Percentiles rank a stretch among this genome's conserved stretches.
phyloP scores from a whole-genome alignment of 2,797 vertebrate species.

The Neostethus bicornis region DNA sequence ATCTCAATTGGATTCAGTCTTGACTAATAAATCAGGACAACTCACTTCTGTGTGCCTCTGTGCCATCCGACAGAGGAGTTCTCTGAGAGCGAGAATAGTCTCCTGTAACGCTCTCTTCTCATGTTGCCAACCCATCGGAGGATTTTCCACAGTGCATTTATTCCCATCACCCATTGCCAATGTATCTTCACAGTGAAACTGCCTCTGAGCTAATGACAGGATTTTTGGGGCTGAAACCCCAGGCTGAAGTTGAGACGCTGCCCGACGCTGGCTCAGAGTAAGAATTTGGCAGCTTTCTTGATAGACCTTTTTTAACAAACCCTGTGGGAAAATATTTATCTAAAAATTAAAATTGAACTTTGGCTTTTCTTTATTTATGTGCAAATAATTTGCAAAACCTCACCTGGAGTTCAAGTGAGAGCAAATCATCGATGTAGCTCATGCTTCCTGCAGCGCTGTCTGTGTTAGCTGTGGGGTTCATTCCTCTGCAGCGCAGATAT shows the following conservation, averaged over 20 bases:
- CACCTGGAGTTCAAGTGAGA: constrained; percentile 90
- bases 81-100: constrained; percentile 84
- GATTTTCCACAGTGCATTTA: constrained; percentile 31
- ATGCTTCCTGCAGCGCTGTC: constrained; percentile 78
- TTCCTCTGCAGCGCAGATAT: constrained; percentile 76
- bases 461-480: constrained; percentile 71
- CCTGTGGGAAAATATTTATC: constrained; percentile 69
- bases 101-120: constrained; percentile 85
- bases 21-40: constrained; percentile 1
- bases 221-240: constrained; percentile 40
- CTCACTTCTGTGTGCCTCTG: constrained; percentile 83
- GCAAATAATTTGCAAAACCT: not conserved
- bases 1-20: not conserved
- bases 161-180: constrained; percentile 47
- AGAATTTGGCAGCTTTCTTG: constrained; percentile 91
- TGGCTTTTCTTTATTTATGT: too few species aligned
- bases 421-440: constrained; percentile 78
- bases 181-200: constrained; percentile 29
- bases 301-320: constrained; percentile 87
- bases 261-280: constrained; percentile 83
- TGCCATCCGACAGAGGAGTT: constrained; percentile 83
- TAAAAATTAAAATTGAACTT: not conserved
- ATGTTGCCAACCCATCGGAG: constrained; percentile 80
- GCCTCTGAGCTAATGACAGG: constrained; percentile 49
- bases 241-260: constrained; percentile 32